Conservation (phyloP, 2,888 invertebrate genomes). For the Apotomis capreana region DNA sequence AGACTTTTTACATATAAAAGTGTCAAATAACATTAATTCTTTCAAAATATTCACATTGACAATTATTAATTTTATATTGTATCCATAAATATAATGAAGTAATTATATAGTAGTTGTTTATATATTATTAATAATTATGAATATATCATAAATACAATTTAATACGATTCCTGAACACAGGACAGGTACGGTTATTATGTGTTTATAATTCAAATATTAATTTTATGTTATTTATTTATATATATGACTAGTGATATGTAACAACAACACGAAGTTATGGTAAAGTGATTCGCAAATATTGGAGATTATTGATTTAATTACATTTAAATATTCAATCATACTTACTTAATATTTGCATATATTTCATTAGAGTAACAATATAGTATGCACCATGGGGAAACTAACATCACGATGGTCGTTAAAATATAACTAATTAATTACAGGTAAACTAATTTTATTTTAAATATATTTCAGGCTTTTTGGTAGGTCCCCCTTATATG, state of each 20-base stretch:
- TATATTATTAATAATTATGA: constrained; percentile 40
- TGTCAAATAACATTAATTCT: constrained; percentile 43
- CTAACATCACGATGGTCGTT: constrained; percentile 47
- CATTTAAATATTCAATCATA: constrained; percentile 42
- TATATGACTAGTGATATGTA: constrained; percentile 83
- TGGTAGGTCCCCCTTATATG: constrained; percentile 67
- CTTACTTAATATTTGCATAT: constrained; percentile 39
- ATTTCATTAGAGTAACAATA: constrained; percentile 51
- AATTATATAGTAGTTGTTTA: constrained; percentile 41
- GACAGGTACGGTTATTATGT: constrained; percentile 77
- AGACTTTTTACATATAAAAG: constrained; percentile 69
- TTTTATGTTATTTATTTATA: constrained; percentile 52
- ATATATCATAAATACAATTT: constrained; percentile 52
- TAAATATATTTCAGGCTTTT: constrained; percentile 72
- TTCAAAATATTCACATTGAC: constrained; percentile 39
- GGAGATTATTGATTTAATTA: constrained; percentile 48
- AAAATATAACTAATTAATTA: constrained; percentile 54
- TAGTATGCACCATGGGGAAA: constrained; percentile 70
- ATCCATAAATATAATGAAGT: constrained; percentile 45
- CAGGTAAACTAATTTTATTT: constrained; percentile 54
- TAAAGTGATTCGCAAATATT: constrained; percentile 56
- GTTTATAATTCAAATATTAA: constrained; percentile 62
- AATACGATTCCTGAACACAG: constrained; percentile 79
- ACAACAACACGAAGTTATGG: constrained; percentile 74
- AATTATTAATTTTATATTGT: constrained; percentile 29